Base-by-base conservation (phyloP, 2,113 vertebrate species). In the Macquaria australasica region DNA sequence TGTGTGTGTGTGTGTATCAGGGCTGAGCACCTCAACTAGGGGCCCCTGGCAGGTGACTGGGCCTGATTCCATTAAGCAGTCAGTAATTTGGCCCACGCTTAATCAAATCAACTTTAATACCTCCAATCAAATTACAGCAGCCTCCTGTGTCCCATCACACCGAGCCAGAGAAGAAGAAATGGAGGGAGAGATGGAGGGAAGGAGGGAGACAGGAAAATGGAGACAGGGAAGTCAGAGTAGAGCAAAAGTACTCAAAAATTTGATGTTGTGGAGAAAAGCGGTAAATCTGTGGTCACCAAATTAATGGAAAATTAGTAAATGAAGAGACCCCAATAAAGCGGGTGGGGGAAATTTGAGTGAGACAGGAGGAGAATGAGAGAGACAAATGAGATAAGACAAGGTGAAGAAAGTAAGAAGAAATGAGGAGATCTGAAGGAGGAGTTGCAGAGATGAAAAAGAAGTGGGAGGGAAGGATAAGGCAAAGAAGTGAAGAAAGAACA, bases 91-190 rank as follows among this genome's bases (percentile, higher is more conserved):
- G 74, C 88, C 85, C 73, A 79, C 39, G 77, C 86, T 93, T 93
- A 91, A 93, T 93, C 90, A 93, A 92, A 94, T 93, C 86, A 91
- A 92, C 81, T 91, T 88, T 91, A 93, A 93, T 91, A 91, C 84
- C 79, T 90, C 85, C 87, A 87, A 92, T 93, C 87, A 93, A 93
- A 94, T 93, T 90, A 91, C 86, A 90, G 69, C 86, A 91, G 83
- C 89, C 92, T 92, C 87, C 79, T 86, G 88, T 86, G 91, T 87
- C 88, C 85, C 63, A 82, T 89, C 89, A 88, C 85, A 82, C 77
- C n/a, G 73, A 87, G 85, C 45, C 39, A 77, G 64, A 60, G 53
- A 81, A 59, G 75, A 68, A 39, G 55, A 73, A 51, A 68, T 25
- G 23, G 59, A 72, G 76, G 25, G 41, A 79, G 51, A 41, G 39